Conservation (phyloP, 2,113 vertebrate genomes). For the Notechis scutatus region DNA sequence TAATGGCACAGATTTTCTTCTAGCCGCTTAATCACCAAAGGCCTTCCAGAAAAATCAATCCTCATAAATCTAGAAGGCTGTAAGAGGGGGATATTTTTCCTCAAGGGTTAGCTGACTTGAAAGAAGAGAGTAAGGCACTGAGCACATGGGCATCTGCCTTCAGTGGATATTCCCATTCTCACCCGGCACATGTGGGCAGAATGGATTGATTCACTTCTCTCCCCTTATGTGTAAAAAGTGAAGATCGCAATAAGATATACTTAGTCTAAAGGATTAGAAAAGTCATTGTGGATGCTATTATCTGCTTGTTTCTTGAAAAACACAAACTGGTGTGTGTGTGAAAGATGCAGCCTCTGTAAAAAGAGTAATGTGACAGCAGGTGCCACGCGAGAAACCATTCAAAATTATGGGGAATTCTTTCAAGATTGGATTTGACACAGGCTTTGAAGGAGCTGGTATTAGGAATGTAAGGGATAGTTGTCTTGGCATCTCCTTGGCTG, state of each 20-base stretch:
- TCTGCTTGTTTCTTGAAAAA: neutral
- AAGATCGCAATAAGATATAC: neutral
- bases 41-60: neutral
- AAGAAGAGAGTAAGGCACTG: neutral
- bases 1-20: neutral
- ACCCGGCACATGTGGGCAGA: neutral
- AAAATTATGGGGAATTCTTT: neutral
- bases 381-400: neutral
- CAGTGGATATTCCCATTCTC: neutral
- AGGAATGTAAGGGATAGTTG: neutral
- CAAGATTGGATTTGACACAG: neutral
- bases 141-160: neutral
- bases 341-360: neutral
- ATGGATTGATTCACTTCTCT: neutral
- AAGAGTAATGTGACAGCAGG: neutral
- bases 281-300: neutral
- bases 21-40: neutral
- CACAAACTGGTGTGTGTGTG: neutral
- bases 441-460: neutral
- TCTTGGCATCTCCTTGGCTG: neutral
- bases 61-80: neutral
- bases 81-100: neutral
- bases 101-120: neutral
- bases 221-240: neutral
- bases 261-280: neutral